phyloP scores from a whole-genome alignment of 37 sponge, comb jelly and placozoan genomes.

The Axinella damicornis region DNA sequence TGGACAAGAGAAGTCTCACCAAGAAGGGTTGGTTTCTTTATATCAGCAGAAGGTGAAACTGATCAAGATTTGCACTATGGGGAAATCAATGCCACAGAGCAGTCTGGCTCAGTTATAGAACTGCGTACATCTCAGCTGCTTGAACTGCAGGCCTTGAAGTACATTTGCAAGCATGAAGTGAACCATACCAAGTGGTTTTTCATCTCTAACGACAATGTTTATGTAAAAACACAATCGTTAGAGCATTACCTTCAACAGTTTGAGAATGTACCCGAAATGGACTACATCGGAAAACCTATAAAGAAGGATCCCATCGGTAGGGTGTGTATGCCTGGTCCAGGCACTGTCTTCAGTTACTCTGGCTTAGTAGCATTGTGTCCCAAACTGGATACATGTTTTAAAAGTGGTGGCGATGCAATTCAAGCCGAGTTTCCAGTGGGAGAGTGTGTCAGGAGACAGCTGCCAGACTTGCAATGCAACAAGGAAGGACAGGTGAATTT shows the following conservation, averaged over 20 bases:
- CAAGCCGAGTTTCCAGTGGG: not conserved
- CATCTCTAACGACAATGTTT: constrained; percentile 16
- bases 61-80: not conserved
- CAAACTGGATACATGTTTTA: constrained; percentile 10
- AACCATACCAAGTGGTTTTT: constrained; percentile 49
- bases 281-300: constrained; percentile 23
- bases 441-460: constrained; percentile 9
- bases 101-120: not conserved
- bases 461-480: constrained; percentile 18
- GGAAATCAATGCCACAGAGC: not conserved
- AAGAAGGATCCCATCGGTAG: not conserved
- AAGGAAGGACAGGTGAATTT: not conserved
- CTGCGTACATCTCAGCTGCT: not conserved
- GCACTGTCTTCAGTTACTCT: constrained; percentile 41
- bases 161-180: constrained; percentile 25
- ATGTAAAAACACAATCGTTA: constrained; percentile 35
- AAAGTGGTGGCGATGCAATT: not conserved
- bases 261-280: constrained; percentile 3
- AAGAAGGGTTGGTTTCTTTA: not conserved
- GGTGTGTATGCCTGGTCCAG: constrained; percentile 38
- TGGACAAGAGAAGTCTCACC: constrained; percentile 32
- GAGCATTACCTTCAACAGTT: constrained; percentile 10
- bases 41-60: not conserved
- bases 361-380: constrained; percentile 18
- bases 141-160: not conserved